Base-by-base conservation (phyloP, 2,797 vertebrate genomes). In the Acestrorhynchus altus region DNA sequence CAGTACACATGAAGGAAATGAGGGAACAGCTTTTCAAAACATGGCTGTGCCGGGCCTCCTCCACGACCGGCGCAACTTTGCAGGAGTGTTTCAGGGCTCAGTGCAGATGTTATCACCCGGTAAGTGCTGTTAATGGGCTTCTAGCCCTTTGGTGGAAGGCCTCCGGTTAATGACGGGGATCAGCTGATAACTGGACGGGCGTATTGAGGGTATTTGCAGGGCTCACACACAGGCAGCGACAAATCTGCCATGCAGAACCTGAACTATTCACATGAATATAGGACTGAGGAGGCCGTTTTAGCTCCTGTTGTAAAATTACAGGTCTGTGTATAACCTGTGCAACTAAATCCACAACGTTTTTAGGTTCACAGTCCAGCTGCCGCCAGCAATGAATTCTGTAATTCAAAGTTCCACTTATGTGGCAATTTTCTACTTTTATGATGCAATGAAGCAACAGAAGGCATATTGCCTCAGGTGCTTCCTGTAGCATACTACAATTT, bases 101-200 rank as follows among this genome's bases (percentile, higher is more conserved):
- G 88, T 87, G 83, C 84, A 67, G 91, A 93, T 92, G 91, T 90
- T 94, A 93, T 94, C 92, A 90, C 86, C 88, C 77, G 85, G 86
- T 90, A 91, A 92, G 92, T 91, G 89, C 91, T 87, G 89, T 88
- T 92, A 93, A 93, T 92, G 89, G 92, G 88, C 90, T 92, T 92
- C 89, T 88, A 91, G 89, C 87, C 91, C 90, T 93, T 94, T 94
- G 87, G 89, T 91, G 92, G 90, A 93, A 92, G 88, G 87, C 86
- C 83, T 91, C 81, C 1, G 79, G 83, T 79, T 92, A 93, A 93
- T 92, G 92, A 91, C 88, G 90, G 88, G 91, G 90, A 90, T 92
- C 89, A 92, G 90, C 87, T 90, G 87, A 92, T 92, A 92, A 90
- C 82, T 46, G 51, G 82, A 81, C 68, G 75, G 77, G 75, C 60